phyloP scores from a whole-genome alignment of 2,113 vertebrate species.

The Ailuropoda melanoleuca region DNA sequence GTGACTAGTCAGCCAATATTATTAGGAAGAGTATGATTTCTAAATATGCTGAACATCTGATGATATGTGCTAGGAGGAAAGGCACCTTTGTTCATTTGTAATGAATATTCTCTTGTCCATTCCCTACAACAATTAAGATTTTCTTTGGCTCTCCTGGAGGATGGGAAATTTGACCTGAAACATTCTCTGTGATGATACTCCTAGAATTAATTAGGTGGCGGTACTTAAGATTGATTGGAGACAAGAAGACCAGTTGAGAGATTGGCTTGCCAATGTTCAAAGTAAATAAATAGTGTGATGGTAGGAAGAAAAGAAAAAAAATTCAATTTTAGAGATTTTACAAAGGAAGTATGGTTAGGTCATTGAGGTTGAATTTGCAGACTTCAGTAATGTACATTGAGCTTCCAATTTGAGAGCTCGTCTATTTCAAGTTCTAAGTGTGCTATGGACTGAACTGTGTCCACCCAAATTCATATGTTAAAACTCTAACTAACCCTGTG shows the following conservation, averaged over 20 bases:
- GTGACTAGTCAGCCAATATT: constrained; percentile 39
- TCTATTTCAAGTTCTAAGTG: constrained; percentile 49
- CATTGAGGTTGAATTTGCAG: neutral
- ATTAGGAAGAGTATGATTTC: constrained; percentile 57
- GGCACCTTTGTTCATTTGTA: neutral
- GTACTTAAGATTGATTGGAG: neutral
- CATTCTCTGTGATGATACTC: constrained; percentile 48
- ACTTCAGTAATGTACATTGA: neutral
- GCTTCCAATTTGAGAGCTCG: constrained; percentile 57
- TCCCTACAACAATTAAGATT: constrained; percentile 67
- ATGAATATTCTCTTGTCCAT: constrained; percentile 55
- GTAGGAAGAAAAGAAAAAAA: neutral
- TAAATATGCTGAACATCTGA: constrained; percentile 59
- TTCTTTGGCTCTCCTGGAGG: constrained; percentile 57
- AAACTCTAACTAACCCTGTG: neutral
- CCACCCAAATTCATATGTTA: neutral
- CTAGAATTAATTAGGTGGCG: neutral
- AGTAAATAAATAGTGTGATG: neutral
- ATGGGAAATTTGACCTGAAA: constrained; percentile 63
- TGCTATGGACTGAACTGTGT: neutral
- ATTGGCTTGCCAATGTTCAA: neutral
- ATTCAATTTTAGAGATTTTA: constrained; percentile 16
- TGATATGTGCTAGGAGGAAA: constrained; percentile 46
- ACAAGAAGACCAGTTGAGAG: neutral
- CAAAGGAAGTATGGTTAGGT: neutral